These are phyloP conservation scores for Nasua narica DNA, from an alignment of 2,797 vertebrate species.

Conservation along the genomic window DNA sequence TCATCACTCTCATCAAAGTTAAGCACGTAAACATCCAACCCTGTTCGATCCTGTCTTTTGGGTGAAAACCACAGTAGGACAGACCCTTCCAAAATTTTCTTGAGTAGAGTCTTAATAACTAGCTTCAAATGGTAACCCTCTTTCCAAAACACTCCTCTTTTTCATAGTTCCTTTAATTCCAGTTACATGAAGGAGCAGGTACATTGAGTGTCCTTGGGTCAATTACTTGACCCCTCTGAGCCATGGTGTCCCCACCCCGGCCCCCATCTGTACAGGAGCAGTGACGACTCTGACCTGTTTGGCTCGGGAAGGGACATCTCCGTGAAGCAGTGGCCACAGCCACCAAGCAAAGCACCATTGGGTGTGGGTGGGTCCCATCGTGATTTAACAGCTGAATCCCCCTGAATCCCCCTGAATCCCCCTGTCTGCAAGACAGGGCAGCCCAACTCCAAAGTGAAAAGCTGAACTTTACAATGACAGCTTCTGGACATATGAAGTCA, in stretches of 20 bases:
- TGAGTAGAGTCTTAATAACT: background rate
- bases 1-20: background rate
- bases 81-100: background rate
- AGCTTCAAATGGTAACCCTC: background rate
- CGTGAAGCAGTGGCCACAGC: background rate
- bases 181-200: background rate
- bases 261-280: background rate
- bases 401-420: background rate
- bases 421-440: too few relatives aligned
- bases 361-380: background rate
- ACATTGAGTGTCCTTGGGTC: too few relatives aligned
- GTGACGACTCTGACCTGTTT: background rate
- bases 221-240: background rate
- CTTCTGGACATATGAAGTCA: background rate
- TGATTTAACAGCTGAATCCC: background rate
- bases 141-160: background rate
- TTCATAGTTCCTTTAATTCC: background rate
- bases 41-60: background rate
- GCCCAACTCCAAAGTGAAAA: background rate
- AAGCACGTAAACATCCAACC: background rate
- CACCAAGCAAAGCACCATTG: fast-evolving
- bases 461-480: background rate
- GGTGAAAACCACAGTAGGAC: background rate
- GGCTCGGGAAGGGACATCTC: background rate
- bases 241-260: background rate